Percentiles rank a stretch among this genome's conserved stretches.
These are phyloP conservation scores for Neomicropteryx cornuta DNA, from an alignment of 1,140 invertebrate genomes.

Conservation along the genomic window DNA sequence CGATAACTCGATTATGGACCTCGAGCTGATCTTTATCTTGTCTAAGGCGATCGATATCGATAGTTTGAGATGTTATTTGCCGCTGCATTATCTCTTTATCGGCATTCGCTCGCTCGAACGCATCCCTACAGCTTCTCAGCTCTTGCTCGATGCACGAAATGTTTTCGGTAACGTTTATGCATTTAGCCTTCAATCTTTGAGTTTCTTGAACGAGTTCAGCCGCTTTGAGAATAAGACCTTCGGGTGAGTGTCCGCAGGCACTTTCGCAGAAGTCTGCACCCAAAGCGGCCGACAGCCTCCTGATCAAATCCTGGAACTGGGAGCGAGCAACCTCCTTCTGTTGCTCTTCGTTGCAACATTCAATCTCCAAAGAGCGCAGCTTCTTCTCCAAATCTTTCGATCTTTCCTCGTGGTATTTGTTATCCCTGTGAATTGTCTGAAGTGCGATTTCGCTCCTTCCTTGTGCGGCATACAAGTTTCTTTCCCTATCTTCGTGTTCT, in stretches of 20 bases:
- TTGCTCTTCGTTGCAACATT: constrained; percentile 53
- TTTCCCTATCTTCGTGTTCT: constrained; percentile 64
- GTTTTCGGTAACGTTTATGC: constrained; percentile 46
- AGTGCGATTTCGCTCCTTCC: constrained; percentile 57
- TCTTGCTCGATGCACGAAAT: constrained; percentile 53
- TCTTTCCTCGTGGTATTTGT: constrained; percentile 61
- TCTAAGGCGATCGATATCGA: constrained; percentile 54
- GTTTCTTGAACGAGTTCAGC: constrained; percentile 59
- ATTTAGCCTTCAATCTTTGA: constrained; percentile 42
- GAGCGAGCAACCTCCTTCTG: constrained; percentile 51
- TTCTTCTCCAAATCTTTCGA: constrained; percentile 64
- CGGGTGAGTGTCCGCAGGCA: constrained; percentile 45
- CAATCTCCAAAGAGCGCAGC: constrained; percentile 55
- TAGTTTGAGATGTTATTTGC: constrained; percentile 48
- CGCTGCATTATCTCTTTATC: constrained; percentile 61
- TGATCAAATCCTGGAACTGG: constrained; percentile 56
- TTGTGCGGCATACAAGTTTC: constrained; percentile 48
- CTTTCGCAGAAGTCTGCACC: constrained; percentile 54
- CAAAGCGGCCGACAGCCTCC: constrained; percentile 52
- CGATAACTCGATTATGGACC: constrained; percentile 50
- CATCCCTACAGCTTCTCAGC: constrained; percentile 49
- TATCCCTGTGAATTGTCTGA: constrained; percentile 61
- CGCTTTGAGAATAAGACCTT: constrained; percentile 56
- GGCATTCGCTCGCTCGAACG: constrained; percentile 45
- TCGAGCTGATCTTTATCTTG: constrained; percentile 58